phyloP scores from a whole-genome alignment of 2,113 vertebrate species.

The Oceanodroma tethys region DNA sequence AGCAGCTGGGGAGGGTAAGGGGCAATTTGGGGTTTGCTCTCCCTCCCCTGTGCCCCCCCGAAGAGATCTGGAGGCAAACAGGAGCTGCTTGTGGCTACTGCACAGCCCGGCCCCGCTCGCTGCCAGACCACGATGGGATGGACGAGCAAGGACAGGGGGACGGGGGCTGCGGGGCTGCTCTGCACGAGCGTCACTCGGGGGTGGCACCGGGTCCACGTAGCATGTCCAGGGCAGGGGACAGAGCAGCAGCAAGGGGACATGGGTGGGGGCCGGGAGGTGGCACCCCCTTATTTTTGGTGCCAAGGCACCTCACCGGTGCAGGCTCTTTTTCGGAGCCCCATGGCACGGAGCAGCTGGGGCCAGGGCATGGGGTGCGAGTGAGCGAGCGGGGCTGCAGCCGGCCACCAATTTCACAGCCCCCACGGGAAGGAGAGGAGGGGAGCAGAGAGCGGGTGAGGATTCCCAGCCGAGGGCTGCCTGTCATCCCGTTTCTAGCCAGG shows the following conservation, averaged over 20 bases:
- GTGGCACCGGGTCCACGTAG: accelerated
- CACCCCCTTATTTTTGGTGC: not conserved
- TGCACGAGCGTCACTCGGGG: not conserved
- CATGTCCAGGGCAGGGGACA: not conserved
- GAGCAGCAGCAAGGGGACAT: not conserved
- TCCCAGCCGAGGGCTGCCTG: not conserved
- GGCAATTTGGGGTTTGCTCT: not conserved
- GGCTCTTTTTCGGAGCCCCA: not conserved
- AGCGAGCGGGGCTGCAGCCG: not conserved
- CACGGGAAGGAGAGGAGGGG: not conserved
- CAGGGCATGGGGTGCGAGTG: accelerated
- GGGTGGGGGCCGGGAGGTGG: not conserved
- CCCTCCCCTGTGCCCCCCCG: not conserved
- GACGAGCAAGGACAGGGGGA: accelerated
- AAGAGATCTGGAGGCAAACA: not conserved
- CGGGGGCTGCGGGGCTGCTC: not conserved
- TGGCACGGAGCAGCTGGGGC: not conserved
- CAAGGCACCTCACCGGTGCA: not conserved
- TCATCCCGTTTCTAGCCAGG: not conserved
- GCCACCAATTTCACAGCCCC: not conserved
- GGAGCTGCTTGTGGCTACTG: not conserved
- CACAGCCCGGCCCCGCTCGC: not conserved
- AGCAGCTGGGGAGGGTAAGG: not conserved
- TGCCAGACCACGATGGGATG: not conserved
- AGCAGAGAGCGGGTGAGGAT: not conserved